These are phyloP conservation scores for Cyprinodon brontotheroides DNA, from an alignment of 2,113 vertebrate species.

Conservation along the genomic window DNA sequence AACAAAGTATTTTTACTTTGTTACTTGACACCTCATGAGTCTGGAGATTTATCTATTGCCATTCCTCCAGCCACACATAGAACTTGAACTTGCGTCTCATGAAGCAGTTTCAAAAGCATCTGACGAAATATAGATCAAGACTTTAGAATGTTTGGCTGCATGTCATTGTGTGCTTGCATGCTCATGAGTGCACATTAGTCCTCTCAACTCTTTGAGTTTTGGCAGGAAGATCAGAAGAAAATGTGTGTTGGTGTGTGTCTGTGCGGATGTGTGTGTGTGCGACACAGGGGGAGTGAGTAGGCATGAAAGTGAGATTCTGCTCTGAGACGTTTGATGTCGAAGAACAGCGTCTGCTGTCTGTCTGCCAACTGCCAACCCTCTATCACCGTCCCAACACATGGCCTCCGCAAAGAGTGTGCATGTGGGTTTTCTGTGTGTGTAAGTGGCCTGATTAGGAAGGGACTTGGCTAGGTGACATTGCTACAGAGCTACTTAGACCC, in stretches of 20 bases:
- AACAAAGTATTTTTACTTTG: no score
- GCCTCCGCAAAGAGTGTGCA: conserved; percentile 62
- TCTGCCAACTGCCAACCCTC: conserved; percentile 76
- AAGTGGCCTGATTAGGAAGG: conserved; percentile 67
- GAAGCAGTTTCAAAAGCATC: conserved; percentile 54
- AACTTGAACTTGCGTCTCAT: conserved; percentile 42
- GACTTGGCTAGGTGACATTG: conserved; percentile 67
- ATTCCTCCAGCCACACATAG: conserved; percentile 44
- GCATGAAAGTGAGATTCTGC: conserved; percentile 75
- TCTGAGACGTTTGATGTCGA: conserved; percentile 77
- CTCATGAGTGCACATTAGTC: conserved; percentile 35
- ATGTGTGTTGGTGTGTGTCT: conserved; percentile 51
- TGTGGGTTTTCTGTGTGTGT: conserved; percentile 40
- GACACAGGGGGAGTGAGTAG: conserved; percentile 42
- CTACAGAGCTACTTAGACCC: conserved; percentile 65
- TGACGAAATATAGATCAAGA: conserved; percentile 64
- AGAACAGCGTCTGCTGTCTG: conserved; percentile 77
- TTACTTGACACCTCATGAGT: background rate
- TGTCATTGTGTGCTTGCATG: conserved; percentile 42
- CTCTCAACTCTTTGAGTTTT: conserved; percentile 71
- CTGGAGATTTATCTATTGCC: conserved; percentile 17
- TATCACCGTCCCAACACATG: conserved; percentile 79
- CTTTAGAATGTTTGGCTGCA: conserved; percentile 43
- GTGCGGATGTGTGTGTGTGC: conserved; percentile 1
- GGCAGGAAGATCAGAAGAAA: conserved; percentile 75